Base-by-base conservation (phyloP, 2,888 invertebrate genomes). In the Nomada ruficornis region DNA sequence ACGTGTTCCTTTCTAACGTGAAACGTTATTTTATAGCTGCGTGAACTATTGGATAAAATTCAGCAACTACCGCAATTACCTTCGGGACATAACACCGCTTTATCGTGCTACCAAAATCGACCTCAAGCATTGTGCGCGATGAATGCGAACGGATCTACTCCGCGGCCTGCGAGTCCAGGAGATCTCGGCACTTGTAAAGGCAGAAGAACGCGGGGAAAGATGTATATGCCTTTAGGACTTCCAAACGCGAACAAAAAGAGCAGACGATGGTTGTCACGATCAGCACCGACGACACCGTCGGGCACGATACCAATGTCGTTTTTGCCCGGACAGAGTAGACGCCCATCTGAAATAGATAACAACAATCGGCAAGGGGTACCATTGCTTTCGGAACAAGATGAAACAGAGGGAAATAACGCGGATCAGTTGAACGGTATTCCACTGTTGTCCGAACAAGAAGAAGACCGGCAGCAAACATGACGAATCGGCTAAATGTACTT, bases 221-320 rank as follows among this genome's bases (percentile, higher is more conserved):
- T 95, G 79, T 95, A 94, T 87, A 92, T 94, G 83, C 94, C 94
- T 2, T 90, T 95, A 79, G 94, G 95, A 60, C 87, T 94, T 50
- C 91, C 93, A 20, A 88, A 69, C 62, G 80, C 92, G 23, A 89
- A 90, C 50, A 91, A 90, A 83, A 91, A 92, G 79, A 84, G 90
- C 4, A 94, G 91, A 83, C 95, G 96, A 60, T 96, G 96, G 94
- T 94, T 97, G 10, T 97, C 97, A 0, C 94, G 97, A 36, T 97
- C 97, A 0, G 97, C 97, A 0, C 97, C 97, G 0, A 97, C 96
- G 2, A 97, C 97, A 0, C 97, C 97, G 0, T 96, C 96, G 84
- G 94, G 96, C 50, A 96, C 96, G 72, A 96, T 96, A 20, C 96
- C 97, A 13, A 94, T 96, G 85, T 96, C 96, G 20, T 95, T 96